Evolutionary conservation across 2,888 invertebrate genomes (phyloP).

Genomic region (Folsomia manolachei): DNA sequence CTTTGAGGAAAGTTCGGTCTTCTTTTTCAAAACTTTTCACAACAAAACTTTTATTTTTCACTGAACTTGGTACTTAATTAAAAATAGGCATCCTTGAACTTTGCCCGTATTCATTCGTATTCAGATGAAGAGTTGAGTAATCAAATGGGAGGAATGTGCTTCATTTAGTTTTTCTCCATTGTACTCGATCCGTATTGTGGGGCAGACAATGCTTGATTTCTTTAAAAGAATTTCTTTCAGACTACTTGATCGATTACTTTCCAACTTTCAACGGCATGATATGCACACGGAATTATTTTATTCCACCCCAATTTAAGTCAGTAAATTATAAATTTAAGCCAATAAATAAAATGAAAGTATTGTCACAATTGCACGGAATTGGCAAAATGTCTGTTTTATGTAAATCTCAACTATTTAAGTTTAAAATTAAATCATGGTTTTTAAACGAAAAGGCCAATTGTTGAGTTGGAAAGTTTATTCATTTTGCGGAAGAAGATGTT

Average conservation of each 20-base stretch:
- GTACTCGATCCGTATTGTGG: not conserved
- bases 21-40: not conserved
- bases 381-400: too few species aligned
- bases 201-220: not conserved
- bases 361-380: too few species aligned
- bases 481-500: too few species aligned
- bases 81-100: conserved; percentile 7
- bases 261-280: not conserved
- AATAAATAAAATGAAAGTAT: too few species aligned
- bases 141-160: not conserved
- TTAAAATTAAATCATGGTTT: too few species aligned
- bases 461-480: too few species aligned
- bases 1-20: not conserved
- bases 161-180: conserved; percentile 6
- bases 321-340: too few species aligned
- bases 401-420: too few species aligned
- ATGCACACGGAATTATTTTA: not conserved
- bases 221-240: not conserved
- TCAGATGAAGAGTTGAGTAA: too few species aligned
- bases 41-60: too few species aligned
- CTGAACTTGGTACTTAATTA: conserved; percentile 6
- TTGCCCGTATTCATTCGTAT: not conserved
- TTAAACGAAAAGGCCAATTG: too few species aligned
- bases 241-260: not conserved
- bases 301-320: too few species aligned